phyloP scores from a whole-genome alignment of 1,140 invertebrate genomes.

The Caenorhabditis inopinata region DNA sequence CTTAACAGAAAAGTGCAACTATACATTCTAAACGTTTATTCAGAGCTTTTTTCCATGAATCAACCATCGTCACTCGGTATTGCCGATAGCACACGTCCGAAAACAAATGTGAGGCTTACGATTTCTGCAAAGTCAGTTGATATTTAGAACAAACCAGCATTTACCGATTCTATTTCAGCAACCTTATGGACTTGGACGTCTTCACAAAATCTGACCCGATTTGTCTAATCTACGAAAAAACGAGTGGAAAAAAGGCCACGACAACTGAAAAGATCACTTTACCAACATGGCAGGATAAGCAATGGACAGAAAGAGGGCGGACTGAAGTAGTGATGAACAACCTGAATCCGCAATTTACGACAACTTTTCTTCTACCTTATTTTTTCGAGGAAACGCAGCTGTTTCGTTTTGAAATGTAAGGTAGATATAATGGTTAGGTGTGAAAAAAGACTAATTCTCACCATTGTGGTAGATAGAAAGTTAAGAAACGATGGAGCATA shows the following conservation, averaged over 20 bases:
- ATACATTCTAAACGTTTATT: neutral
- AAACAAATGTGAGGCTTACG: constrained; percentile 32
- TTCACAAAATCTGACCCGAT: constrained; percentile 60
- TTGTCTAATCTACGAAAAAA: constrained; percentile 52
- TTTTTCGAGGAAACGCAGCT: constrained; percentile 70
- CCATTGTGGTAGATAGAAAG: too few species aligned
- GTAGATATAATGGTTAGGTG: too few species aligned
- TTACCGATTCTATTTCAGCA: constrained; percentile 46
- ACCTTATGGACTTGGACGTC: constrained; percentile 55
- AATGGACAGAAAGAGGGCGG: constrained; percentile 67
- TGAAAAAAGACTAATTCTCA: too few species aligned
- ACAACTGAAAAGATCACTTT: neutral
- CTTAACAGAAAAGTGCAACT: neutral
- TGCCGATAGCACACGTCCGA: neutral
- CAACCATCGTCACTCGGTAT: neutral
- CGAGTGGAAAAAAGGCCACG: neutral
- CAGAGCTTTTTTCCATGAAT: neutral
- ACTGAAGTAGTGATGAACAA: constrained; percentile 71
- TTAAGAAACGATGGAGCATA: too few species aligned
- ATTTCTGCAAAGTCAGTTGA: constrained; percentile 36
- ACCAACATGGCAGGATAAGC: neutral
- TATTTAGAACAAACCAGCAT: neutral
- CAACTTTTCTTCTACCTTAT: constrained; percentile 70
- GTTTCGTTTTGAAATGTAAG: constrained; percentile 68
- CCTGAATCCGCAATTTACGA: constrained; percentile 70